These are phyloP conservation scores for Myrmophylax atrothorax DNA, from an alignment of 2,113 vertebrate species.

Conservation along the genomic window DNA sequence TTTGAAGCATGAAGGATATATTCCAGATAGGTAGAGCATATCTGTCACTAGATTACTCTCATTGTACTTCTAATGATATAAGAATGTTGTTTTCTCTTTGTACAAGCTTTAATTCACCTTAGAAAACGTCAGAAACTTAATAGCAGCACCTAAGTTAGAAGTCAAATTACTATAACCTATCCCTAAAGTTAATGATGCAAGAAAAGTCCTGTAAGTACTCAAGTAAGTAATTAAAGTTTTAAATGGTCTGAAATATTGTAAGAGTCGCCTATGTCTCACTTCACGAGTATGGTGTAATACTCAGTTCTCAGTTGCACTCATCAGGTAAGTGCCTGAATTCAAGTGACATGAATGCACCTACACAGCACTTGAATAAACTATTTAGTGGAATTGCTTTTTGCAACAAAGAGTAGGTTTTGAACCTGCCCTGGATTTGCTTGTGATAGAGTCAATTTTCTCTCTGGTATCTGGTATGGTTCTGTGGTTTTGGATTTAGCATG, in stretches of 20 bases:
- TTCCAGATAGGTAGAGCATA: neutral
- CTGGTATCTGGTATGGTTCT: neutral
- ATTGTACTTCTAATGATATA: neutral
- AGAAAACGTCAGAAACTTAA: neutral
- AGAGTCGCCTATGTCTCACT: neutral
- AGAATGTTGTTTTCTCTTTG: neutral
- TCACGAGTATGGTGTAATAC: neutral
- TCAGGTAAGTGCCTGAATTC: neutral
- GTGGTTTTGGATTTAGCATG: neutral
- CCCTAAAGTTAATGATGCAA: neutral
- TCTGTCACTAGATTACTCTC: neutral
- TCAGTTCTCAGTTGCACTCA: neutral
- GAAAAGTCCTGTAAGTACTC: neutral
- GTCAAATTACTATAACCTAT: neutral
- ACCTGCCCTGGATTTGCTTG: neutral
- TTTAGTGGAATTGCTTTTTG: neutral
- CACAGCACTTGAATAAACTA: neutral
- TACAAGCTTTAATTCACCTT: neutral
- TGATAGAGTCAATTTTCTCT: neutral
- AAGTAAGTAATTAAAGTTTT: neutral
- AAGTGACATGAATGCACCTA: neutral
- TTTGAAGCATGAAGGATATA: constrained; percentile 14
- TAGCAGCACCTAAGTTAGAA: neutral
- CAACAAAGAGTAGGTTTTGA: neutral
- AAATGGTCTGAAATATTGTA: neutral